Conservation (phyloP, 2,113 vertebrate genomes). For the Lasiurus cinereus region DNA sequence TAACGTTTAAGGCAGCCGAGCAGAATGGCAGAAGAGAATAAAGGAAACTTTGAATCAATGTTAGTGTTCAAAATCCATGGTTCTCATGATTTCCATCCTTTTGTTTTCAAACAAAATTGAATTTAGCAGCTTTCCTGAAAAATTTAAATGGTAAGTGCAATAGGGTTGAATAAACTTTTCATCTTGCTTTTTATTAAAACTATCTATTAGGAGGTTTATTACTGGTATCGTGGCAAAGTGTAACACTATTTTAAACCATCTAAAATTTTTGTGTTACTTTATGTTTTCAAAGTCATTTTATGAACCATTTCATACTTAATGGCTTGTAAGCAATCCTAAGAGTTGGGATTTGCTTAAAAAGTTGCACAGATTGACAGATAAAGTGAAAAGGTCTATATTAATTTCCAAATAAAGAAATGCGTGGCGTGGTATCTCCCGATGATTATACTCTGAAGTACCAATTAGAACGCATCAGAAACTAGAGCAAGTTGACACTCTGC, state of each 20-base stretch:
- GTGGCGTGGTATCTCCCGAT: conserved; percentile 93
- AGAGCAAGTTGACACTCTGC: conserved; percentile 99
- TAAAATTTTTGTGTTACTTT: conserved; percentile 82
- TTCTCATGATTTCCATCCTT: not conserved
- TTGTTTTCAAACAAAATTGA: not conserved
- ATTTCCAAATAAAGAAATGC: conserved; percentile 97
- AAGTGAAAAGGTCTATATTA: conserved; percentile 94
- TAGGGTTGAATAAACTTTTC: conserved; percentile 74
- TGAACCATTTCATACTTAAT: conserved; percentile 95
- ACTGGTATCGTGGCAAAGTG: conserved; percentile 70
- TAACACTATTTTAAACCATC: conserved; percentile 81
- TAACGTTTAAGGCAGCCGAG: not conserved
- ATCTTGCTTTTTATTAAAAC: conserved; percentile 70
- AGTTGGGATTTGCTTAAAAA: conserved; percentile 93
- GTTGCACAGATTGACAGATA: conserved; percentile 92
- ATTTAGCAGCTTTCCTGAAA: conserved; percentile 48
- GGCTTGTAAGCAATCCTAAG: conserved; percentile 91
- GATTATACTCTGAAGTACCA: conserved; percentile 99
- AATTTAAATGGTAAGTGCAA: conserved; percentile 55
- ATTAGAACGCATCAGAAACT: conserved; percentile 98
- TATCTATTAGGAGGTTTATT: conserved; percentile 77
- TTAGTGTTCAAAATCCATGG: not conserved
- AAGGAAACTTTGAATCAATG: not conserved
- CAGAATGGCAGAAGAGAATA: not conserved
- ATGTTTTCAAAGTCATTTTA: conserved; percentile 89